Conservation (phyloP, 2,113 vertebrate species). For the Nerophis ophidion region DNA sequence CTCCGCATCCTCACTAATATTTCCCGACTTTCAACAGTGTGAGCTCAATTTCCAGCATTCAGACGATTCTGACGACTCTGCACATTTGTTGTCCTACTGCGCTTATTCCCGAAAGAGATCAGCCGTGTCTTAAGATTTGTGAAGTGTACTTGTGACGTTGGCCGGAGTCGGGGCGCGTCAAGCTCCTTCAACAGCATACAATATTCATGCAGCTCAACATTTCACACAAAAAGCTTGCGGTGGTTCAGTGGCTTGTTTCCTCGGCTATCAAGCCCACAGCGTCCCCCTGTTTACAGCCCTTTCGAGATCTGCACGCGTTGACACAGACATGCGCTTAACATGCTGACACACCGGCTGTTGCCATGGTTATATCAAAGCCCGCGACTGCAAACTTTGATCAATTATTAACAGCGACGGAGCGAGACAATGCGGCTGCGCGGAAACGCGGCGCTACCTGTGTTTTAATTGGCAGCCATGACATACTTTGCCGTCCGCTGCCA, state of each 20-base stretch:
- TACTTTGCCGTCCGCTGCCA: slow-evolving; percentile 13
- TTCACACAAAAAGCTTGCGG: slow-evolving; percentile 50
- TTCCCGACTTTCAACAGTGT: too few relatives aligned
- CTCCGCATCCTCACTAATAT: background rate
- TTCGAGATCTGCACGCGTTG: slow-evolving; percentile 27
- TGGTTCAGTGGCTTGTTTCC: slow-evolving; percentile 40
- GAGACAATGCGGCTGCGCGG: slow-evolving; percentile 45
- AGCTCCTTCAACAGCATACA: slow-evolving; percentile 49
- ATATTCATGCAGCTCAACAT: slow-evolving; percentile 54
- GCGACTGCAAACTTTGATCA: slow-evolving; percentile 73
- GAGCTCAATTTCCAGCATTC: too few relatives aligned
- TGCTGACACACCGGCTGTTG: slow-evolving; percentile 44
- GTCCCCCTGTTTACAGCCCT: slow-evolving; percentile 53
- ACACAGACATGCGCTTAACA: slow-evolving; percentile 14
- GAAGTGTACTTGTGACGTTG: slow-evolving; percentile 30
- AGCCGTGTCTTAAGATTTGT: slow-evolving; percentile 1
- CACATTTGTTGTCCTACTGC: too few relatives aligned
- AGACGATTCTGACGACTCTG: too few relatives aligned
- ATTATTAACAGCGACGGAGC: slow-evolving; percentile 67
- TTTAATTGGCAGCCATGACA: slow-evolving; percentile 49
- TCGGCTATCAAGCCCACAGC: slow-evolving; percentile 45
- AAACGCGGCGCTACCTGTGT: slow-evolving; percentile 44
- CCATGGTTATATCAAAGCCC: slow-evolving; percentile 70
- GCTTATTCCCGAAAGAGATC: too few relatives aligned
- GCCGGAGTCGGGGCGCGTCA: slow-evolving; percentile 24